These are phyloP conservation scores for Chauna torquata DNA, from an alignment of 2,113 vertebrate genomes.

Conservation along the genomic window DNA sequence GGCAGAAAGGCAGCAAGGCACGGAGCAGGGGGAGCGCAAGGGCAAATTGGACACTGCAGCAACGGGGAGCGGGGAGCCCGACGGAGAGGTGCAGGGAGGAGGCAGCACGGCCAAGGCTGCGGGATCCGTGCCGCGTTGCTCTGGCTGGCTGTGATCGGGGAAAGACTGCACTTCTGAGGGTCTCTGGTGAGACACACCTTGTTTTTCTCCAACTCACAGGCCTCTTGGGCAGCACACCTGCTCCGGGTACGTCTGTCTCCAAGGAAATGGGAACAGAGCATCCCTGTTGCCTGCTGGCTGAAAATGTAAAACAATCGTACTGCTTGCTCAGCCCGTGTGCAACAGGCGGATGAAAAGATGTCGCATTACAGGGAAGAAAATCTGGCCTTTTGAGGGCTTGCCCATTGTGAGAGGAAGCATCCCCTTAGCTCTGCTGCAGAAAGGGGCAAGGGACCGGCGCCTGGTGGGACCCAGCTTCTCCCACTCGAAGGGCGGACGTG, in stretches of 20 bases:
- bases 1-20: neutral
- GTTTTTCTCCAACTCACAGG: neutral
- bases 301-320: neutral
- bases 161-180: neutral
- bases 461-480: neutral
- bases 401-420: no score
- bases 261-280: neutral
- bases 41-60: neutral
- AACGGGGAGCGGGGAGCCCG: neutral
- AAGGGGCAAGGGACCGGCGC: neutral
- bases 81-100: fast-evolving
- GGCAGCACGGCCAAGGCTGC: fast-evolving
- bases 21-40: fast-evolving
- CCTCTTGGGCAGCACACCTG: fast-evolving
- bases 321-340: neutral
- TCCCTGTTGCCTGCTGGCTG: neutral
- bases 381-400: neutral
- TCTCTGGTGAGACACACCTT: neutral
- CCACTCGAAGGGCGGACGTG: neutral
- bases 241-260: neutral
- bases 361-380: neutral
- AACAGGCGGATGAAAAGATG: neutral
- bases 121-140: neutral
- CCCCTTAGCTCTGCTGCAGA: no score
- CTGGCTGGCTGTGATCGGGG: no score